Evolutionary conservation across 2,797 vertebrate species (phyloP).

Genomic region (Falco rusticolus): DNA sequence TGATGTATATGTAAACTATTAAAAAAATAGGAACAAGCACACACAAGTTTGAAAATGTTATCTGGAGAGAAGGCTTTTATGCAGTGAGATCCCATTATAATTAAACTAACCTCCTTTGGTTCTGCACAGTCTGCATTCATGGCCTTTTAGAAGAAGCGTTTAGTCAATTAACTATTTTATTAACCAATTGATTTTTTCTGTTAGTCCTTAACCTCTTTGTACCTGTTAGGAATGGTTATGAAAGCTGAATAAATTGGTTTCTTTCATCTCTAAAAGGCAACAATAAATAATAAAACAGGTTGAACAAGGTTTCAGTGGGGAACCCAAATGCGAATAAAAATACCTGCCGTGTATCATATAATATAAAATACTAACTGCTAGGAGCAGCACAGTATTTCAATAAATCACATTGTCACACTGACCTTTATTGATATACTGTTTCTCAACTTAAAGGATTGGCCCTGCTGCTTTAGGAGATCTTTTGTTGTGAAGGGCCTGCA

Average conservation of each 20-base stretch:
- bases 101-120: conserved; percentile 67
- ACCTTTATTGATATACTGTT: conserved; percentile 77
- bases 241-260: conserved; percentile 74
- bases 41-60: conserved; percentile 54
- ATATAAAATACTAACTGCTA: conserved; percentile 70
- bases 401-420: conserved; percentile 77
- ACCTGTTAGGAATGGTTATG: conserved; percentile 66
- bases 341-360: conserved; percentile 70
- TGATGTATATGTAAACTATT: conserved; percentile 34
- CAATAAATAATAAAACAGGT: conserved; percentile 77
- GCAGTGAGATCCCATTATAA: conserved; percentile 65
- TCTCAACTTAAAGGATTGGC: conserved; percentile 63
- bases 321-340: conserved; percentile 69
- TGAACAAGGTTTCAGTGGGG: conserved; percentile 66
- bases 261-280: conserved; percentile 75
- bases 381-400: conserved; percentile 60
- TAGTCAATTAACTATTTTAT: conserved; percentile 84
- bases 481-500: conserved; percentile 62
- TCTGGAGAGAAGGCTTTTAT: conserved; percentile 60
- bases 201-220: conserved; percentile 70
- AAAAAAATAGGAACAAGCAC: conserved; percentile 55
- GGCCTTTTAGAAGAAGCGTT: conserved; percentile 70
- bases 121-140: conserved; percentile 70
- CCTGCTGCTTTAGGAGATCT: conserved; percentile 69
- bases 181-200: conserved; percentile 79